Base-by-base conservation (phyloP, 2,888 invertebrate species). In the Anaspis maculata region DNA sequence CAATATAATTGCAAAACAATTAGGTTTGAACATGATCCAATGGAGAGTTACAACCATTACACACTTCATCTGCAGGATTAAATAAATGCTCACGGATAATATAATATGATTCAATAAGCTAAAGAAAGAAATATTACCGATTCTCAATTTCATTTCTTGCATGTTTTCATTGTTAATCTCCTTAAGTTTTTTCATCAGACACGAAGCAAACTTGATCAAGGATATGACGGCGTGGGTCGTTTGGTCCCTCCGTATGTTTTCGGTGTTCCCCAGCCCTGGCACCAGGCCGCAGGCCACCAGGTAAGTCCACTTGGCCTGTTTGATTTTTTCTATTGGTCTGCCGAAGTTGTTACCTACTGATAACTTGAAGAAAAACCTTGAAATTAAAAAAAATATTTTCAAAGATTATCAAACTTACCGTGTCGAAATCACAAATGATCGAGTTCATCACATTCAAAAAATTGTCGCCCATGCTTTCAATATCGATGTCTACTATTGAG, bases 201-300 rank as follows among this genome's bases (percentile, higher is more conserved):
- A 74, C 13, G 78, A 65, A 0, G 86, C 87, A 56, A 88, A 88
- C 48, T 79, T 73, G 1, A 80, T 71, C 68, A 89, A 67, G 1
- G 72, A 68, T 42, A 72, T 67, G 3, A 76, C 70, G 40, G 50
- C 59, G 42, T 55, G 58, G 5, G 52, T 46, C 46, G 39, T 48
- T 51, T 55, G 51, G 54, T 30, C 49, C 43, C 42, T 49, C 42
- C 41, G 30, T 11, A 41, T 32, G 19, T 37, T 30, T 12, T 47
- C 65, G 2, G 79, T 77, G 51, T 75, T 73, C 35, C 81, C 72
- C 30, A 79, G 71, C 15, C 75, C 79, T 1, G 85, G 79, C 49
- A 85, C 83, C 27, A 96, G 69, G 0, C 96, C 96, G 54, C 90
- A 89, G 1, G 94, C 95, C 2, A 94, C 95, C 95, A 96, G 95